Evolutionary conservation across 1,140 invertebrate species (phyloP).

Genomic region (Oscheius sp.): DNA sequence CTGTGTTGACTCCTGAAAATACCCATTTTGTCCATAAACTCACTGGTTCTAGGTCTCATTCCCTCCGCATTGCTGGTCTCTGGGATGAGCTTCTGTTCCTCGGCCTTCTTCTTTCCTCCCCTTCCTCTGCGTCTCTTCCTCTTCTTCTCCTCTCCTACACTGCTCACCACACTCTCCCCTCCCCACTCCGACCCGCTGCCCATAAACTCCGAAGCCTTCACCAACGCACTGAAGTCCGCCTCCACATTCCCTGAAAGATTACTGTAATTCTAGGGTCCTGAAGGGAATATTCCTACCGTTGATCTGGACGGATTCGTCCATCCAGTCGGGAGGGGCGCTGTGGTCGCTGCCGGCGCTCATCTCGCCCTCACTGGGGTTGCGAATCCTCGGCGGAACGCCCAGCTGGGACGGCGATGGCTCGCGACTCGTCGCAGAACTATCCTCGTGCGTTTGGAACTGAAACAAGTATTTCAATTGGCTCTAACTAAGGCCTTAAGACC

Average conservation of each 20-base stretch:
- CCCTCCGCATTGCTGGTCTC: background rate
- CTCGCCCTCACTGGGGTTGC: constrained; percentile 11
- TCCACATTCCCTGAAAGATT: background rate
- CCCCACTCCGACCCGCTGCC: background rate
- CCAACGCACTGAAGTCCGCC: constrained; percentile 2
- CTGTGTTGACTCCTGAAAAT: background rate
- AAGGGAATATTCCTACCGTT: background rate
- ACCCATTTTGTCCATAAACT: background rate
- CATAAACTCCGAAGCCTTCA: background rate
- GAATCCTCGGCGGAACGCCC: background rate
- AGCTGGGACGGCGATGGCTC: background rate
- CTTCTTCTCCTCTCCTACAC: background rate
- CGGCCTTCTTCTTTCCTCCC: background rate
- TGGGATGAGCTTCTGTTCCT: background rate
- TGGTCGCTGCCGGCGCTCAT: background rate
- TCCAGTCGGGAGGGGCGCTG: constrained; percentile 3
- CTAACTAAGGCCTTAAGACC: background rate
- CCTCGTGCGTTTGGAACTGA: background rate
- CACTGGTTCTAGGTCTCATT: background rate
- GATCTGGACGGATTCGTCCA: background rate
- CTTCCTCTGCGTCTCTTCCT: background rate
- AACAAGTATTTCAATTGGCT: background rate
- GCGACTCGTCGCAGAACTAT: background rate
- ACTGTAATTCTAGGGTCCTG: background rate
- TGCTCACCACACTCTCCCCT: background rate